Conservation (phyloP, 2,888 invertebrate genomes). For the Heliothis peltigera region DNA sequence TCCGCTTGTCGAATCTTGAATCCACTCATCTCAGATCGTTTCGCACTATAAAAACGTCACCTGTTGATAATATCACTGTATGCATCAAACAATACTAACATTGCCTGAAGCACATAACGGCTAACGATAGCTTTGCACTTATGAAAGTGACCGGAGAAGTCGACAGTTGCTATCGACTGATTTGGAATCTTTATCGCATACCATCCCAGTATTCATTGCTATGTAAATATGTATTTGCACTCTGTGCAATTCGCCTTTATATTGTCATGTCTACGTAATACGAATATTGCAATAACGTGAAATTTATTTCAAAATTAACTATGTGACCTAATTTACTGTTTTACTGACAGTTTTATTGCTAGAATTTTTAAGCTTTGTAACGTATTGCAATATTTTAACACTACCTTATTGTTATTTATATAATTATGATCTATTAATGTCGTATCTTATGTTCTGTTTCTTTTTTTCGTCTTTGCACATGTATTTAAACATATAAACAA, state of each 20-base stretch:
- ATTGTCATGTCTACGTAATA: slow-evolving; percentile 23
- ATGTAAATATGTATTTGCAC: slow-evolving; percentile 35
- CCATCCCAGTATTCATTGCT: slow-evolving; percentile 28
- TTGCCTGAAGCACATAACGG: slow-evolving; percentile 47
- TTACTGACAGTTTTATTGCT: neutral
- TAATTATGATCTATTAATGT: slow-evolving; percentile 37
- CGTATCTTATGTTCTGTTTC: slow-evolving; percentile 38
- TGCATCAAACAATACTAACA: slow-evolving; percentile 49
- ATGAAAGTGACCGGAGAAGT: slow-evolving; percentile 42
- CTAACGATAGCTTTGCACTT: slow-evolving; percentile 54
- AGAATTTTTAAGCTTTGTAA: neutral
- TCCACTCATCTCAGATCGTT: slow-evolving; percentile 43
- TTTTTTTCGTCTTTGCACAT: slow-evolving; percentile 53
- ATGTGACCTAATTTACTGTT: neutral
- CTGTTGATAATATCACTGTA: slow-evolving; percentile 39
- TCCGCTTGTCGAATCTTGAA: slow-evolving; percentile 61
- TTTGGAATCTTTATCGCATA: slow-evolving; percentile 43
- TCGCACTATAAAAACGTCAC: slow-evolving; percentile 47
- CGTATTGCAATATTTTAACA: slow-evolving; percentile 44
- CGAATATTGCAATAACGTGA: slow-evolving; percentile 43
- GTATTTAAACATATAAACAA: slow-evolving; percentile 20
- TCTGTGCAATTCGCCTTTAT: slow-evolving; percentile 36
- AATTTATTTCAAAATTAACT: neutral
- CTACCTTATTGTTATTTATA: slow-evolving; percentile 14
- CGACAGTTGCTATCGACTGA: slow-evolving; percentile 24